Conservation (phyloP, 2,888 invertebrate species). For the Scrobipalpa costella region DNA sequence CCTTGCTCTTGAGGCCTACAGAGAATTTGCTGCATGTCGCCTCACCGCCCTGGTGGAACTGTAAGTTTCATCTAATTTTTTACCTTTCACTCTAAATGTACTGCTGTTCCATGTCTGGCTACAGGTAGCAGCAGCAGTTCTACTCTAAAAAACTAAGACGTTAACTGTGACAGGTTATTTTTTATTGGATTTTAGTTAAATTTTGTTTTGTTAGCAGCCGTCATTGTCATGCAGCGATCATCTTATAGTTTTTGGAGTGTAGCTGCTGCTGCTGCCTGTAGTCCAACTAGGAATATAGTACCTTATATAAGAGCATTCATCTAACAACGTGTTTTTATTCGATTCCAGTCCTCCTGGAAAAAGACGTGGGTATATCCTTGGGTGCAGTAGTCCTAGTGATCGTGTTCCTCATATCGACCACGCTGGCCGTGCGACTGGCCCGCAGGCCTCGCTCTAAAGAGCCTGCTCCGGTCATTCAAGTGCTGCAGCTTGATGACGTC, state of each 20-base stretch:
- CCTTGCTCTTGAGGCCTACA: slow-evolving; percentile 63
- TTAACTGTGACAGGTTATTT: background rate
- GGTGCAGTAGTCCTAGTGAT: slow-evolving; percentile 64
- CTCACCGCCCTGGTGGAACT: slow-evolving; percentile 69
- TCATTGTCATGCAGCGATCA: no score
- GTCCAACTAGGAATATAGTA: no score
- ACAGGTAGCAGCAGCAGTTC: no score
- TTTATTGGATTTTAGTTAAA: no score
- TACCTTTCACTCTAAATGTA: no score
- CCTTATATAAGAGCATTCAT: no score
- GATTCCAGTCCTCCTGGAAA: slow-evolving; percentile 63
- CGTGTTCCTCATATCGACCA: slow-evolving; percentile 62
- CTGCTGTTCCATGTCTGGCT: no score
- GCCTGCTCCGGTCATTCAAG: slow-evolving; percentile 68
- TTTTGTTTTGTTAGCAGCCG: no score
- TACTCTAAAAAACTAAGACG: no score
- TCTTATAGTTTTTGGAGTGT: no score
- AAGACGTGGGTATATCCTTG: slow-evolving; percentile 70
- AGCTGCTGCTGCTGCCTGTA: no score
- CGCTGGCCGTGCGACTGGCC: slow-evolving; percentile 53
- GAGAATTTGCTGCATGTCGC: slow-evolving; percentile 63
- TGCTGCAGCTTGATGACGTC: slow-evolving; percentile 70
- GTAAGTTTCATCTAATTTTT: slow-evolving; percentile 59
- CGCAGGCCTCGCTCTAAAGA: slow-evolving; percentile 58
- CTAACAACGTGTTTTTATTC: background rate